Evolutionary conservation across 2,113 vertebrate species (phyloP), one percentile per base, ranked within the genome.

Genomic region (Myiozetetes cayanensis): DNA sequence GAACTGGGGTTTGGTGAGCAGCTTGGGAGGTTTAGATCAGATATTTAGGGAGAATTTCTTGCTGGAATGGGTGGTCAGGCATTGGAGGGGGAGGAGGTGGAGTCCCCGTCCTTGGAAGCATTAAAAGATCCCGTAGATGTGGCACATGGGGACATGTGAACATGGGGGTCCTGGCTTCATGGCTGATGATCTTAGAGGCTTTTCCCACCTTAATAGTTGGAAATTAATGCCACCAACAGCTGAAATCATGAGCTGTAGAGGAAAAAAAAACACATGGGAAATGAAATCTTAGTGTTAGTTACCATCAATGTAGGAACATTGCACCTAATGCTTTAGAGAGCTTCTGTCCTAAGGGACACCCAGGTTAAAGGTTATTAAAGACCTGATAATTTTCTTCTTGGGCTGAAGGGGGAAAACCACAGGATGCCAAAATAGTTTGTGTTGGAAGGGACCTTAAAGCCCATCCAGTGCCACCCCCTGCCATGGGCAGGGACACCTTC

Each of bases 191-290:
- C 31, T 35, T 6, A 9, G 15, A 28, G 28, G 19, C 10, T 46
- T 62, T 62, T 46, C 53, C 65, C 44, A 4, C 33, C 33, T 46
- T 28, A 19, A 18, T 28, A 19, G 12, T 19, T 70, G 27, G 55
- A 39, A 28, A 41, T 33, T n/a, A 22, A 37, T 27, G 68, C 52
- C 8, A 1, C 68, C 9, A 23, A 2, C 18, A 23, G 9, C 43
- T 63, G 67, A 41, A 67, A 58, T 62, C 15, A 2, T 44, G 14
- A 0, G 0, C 23, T 39, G 23, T 9, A 49, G 33, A 24, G 53
- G 47, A 10, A 31, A 56, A 59, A 37, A 14, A 50, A 27, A 0
- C 8, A 0, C 8, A 2, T 0, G 2, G 14, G 43, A 58, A 59
- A 35, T 25, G 6, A 28, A 55, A 63, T 19, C 47, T 31, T 20